Conservation (phyloP, 2,888 invertebrate species). For the Tiphia femorata region DNA sequence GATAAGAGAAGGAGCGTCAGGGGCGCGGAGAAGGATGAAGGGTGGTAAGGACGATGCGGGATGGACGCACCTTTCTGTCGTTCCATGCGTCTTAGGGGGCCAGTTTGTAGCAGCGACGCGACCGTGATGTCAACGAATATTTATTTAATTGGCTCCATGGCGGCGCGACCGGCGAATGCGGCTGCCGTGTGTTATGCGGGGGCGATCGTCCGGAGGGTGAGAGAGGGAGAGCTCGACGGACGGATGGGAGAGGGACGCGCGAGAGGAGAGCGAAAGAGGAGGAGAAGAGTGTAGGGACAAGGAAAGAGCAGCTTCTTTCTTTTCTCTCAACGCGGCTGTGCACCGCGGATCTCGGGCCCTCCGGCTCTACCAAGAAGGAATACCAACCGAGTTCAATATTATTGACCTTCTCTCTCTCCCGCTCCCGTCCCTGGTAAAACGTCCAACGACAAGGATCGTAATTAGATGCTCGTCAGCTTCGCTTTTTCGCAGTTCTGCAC, state of each 20-base stretch:
- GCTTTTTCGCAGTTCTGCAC: too few species aligned
- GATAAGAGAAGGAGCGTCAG: neutral
- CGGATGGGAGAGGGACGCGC: too few species aligned
- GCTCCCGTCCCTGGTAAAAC: constrained; percentile 22
- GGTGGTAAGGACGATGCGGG: constrained; percentile 1
- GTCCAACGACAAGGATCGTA: constrained; percentile 25
- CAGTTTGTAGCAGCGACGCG: constrained; percentile 66
- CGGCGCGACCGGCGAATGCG: constrained; percentile 57
- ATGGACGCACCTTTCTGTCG: constrained; percentile 37
- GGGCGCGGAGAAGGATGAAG: neutral
- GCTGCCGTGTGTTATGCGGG: constrained; percentile 64
- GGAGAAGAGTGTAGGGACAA: too few species aligned
- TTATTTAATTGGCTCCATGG: constrained; percentile 67
- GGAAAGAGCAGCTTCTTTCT: too few species aligned
- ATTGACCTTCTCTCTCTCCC: neutral
- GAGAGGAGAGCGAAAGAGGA: too few species aligned
- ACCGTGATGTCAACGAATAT: constrained; percentile 67
- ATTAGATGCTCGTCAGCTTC: too few species aligned
- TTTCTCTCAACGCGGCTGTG: too few species aligned
- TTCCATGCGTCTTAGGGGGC: constrained; percentile 56
- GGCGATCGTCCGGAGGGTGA: constrained; percentile 50
- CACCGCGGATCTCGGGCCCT: too few species aligned
- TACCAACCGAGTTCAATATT: too few species aligned
- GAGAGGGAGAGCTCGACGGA: too few species aligned
- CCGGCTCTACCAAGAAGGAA: too few species aligned